A percentile compares a stretch with the other conserved stretches of the same genome.
These are phyloP conservation scores for Lycocorax pyrrhopterus DNA, from an alignment of 2,113 vertebrate genomes.

Conservation along the genomic window DNA sequence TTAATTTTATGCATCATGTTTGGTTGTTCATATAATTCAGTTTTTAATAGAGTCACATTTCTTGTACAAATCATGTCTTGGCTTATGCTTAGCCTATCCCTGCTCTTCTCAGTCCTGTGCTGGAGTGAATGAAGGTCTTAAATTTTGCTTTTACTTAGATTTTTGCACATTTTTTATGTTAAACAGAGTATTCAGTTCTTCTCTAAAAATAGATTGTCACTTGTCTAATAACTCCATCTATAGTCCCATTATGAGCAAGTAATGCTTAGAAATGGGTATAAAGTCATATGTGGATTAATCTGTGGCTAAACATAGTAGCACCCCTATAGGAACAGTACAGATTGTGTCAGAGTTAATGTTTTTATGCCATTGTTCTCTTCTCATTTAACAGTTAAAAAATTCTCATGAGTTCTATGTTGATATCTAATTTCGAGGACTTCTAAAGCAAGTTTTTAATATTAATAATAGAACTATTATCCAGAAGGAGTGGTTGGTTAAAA, in stretches of 20 bases:
- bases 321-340: background rate
- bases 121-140: background rate
- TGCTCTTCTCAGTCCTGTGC: background rate
- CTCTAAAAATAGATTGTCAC: conserved; percentile 37
- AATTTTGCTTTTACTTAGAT: background rate
- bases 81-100: background rate
- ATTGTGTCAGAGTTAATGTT: background rate
- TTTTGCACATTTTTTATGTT: background rate
- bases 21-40: background rate
- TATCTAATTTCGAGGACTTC: background rate
- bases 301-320: background rate
- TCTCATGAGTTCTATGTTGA: background rate
- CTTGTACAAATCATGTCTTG: background rate
- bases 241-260: background rate
- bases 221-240: conserved; percentile 14
- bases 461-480: background rate
- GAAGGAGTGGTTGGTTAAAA: background rate
- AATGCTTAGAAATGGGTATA: background rate
- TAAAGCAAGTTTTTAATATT: background rate
- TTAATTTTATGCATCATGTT: background rate
- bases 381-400: background rate
- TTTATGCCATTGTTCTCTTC: background rate
- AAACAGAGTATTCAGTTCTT: conserved; percentile 20
- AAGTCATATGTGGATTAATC: background rate
- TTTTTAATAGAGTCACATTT: background rate